A percentile compares a stretch with the other conserved stretches of the same genome.
Conservation (phyloP, 2,113 vertebrate genomes). For the Eublepharis macularius region DNA sequence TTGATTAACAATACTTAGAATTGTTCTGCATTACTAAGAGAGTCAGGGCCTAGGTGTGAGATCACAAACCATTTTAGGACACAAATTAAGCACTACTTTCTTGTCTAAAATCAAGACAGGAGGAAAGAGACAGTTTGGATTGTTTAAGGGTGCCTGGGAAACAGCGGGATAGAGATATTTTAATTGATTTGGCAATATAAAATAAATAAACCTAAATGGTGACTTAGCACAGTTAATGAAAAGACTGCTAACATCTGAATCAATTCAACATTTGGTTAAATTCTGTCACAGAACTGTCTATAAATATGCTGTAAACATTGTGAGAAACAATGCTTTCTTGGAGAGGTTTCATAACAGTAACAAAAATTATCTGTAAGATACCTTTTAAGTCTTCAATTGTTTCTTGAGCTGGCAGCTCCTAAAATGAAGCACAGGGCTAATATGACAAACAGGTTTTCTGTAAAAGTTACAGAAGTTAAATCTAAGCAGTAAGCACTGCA, state of each 20-base stretch:
- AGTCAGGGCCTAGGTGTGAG: background rate
- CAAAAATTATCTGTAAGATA: conserved; percentile 44
- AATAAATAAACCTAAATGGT: background rate
- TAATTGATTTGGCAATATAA: background rate
- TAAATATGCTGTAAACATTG: background rate
- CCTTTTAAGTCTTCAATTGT: conserved; percentile 79
- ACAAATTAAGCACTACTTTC: background rate
- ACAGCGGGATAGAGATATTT: background rate
- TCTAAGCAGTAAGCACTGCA: background rate
- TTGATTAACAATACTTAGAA: background rate
- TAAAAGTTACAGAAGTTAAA: background rate
- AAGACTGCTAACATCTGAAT: background rate
- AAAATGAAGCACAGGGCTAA: conserved; percentile 35
- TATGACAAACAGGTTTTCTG: conserved; percentile 5
- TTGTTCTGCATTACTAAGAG: background rate
- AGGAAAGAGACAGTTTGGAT: background rate
- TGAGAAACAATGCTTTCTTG: conserved; percentile 33
- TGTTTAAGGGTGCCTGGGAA: background rate
- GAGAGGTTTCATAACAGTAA: background rate
- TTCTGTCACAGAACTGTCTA: background rate
- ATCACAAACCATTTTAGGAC: background rate
- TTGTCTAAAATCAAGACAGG: background rate
- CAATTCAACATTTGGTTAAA: background rate
- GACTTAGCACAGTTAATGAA: background rate
- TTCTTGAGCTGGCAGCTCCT: conserved; percentile 73